Percentiles rank a stretch among this genome's conserved stretches.
Evolutionary conservation across 2,113 vertebrate genomes (phyloP).

Genomic region (Bambusicola thoracicus): DNA sequence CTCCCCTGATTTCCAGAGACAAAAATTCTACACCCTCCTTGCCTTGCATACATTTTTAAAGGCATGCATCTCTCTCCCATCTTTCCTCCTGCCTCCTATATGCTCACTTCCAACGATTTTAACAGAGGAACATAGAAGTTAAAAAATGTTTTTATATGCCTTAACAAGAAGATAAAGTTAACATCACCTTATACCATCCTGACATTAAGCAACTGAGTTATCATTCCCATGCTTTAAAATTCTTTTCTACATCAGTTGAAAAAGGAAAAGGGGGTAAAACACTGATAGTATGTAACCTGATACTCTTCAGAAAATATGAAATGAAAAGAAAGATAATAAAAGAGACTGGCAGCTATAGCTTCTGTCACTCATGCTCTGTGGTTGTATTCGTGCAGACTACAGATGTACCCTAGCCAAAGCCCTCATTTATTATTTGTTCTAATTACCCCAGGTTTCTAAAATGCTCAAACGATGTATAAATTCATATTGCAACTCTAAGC

Average conservation of each 20-base stretch:
- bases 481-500: neutral
- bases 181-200: neutral
- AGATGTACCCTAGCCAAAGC: neutral
- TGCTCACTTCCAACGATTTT: neutral
- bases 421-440: neutral
- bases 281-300: neutral
- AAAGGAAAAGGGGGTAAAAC: neutral
- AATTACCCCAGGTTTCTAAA: neutral
- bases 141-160: neutral
- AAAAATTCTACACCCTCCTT: neutral
- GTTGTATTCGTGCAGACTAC: neutral
- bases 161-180: neutral
- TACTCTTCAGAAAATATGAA: neutral
- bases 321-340: neutral
- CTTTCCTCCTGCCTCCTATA: neutral
- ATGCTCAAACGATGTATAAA: neutral
- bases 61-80: neutral
- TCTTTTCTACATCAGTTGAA: neutral
- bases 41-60: neutral
- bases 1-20: neutral
- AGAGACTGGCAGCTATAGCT: neutral
- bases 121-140: neutral
- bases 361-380: neutral
- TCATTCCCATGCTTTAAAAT: neutral
- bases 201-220: neutral